Evolutionary conservation across 2,113 vertebrate genomes (phyloP), one percentile per base, ranked within the genome.

Genomic region (Oreochromis tanganicae): DNA sequence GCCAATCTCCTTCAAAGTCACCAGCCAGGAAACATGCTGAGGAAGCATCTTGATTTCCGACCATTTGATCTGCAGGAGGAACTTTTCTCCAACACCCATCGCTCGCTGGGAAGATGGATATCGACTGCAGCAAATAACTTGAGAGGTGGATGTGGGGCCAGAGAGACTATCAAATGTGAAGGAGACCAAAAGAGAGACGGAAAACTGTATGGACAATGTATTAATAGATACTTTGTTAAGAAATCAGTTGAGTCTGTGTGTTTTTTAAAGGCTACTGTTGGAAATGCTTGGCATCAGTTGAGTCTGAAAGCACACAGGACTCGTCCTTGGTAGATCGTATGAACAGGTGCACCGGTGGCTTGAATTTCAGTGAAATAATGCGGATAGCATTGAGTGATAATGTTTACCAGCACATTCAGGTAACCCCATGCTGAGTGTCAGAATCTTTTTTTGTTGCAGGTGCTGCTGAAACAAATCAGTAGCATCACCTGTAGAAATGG

Each of bases 1-100:
- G 92, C 92, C 89, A 85, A 92, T 92, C 95, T 95, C 94, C 95
- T 95, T 95, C 95, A 96, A 96, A 96, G 95, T 92, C 92, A 75
- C 81, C 90, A 88, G 85, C 71, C 84, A 82, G 91, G 89, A 85
- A 93, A 91, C 92, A 85, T 90, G 93, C 94, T 91, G 94, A 94
- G 93, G 93, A 95, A 89, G 91, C 91, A 92, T 95, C 93, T 91
- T 93, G 88, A 93, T 93, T 95, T 93, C 91, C 91, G 79, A 93
- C 85, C 61, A 93, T 96, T 95, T 96, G 94, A 96, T 96, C 93
- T 94, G 90, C 79, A 24, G 81, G 85, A 85, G 88, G 87, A 94
- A 91, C 87, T 89, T 89, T 92, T 93, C 91, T 85, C 91, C 83
- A 75, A 83, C 95, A 87, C 85, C 83, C 63, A 36, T 82, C 81